A percentile compares a stretch with the other conserved stretches of the same genome.
Conservation (phyloP, 64 coral and sea anemone genomes). For the Montipora capricornis region DNA sequence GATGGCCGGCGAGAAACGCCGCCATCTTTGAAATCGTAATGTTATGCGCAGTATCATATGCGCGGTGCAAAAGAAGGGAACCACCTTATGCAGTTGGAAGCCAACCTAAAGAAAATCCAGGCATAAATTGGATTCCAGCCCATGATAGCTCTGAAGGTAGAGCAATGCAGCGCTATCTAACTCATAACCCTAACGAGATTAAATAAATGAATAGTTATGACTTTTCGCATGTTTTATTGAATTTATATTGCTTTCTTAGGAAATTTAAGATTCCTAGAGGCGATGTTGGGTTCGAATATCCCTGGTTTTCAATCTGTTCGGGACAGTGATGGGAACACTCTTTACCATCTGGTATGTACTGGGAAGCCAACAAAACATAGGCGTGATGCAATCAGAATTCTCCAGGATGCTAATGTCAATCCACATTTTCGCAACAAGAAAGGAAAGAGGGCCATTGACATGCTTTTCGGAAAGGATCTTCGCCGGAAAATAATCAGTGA, state of each 20-base stretch:
- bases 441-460: conserved; percentile 45
- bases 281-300: conserved; percentile 42
- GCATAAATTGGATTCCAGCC: too few species aligned
- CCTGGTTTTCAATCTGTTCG: conserved; percentile 44
- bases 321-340: conserved; percentile 30
- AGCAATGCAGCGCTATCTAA: too few species aligned
- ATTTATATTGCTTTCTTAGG: neutral
- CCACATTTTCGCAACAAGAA: conserved; percentile 61
- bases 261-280: neutral
- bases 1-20: too few species aligned
- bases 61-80: too few species aligned
- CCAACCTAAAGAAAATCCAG: too few species aligned
- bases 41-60: too few species aligned
- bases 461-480: neutral
- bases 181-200: neutral
- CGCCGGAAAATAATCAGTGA: conserved; percentile 41
- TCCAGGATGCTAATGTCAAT: conserved; percentile 63
- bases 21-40: too few species aligned
- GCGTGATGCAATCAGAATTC: conserved; percentile 30
- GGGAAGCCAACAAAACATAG: conserved; percentile 9
- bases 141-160: too few species aligned
- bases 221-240: neutral
- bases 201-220: neutral
- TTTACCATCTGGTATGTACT: conserved; percentile 62
- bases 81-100: too few species aligned